Evolutionary conservation across 2,113 vertebrate species (phyloP).

Genomic region (Vireo altiloquus): DNA sequence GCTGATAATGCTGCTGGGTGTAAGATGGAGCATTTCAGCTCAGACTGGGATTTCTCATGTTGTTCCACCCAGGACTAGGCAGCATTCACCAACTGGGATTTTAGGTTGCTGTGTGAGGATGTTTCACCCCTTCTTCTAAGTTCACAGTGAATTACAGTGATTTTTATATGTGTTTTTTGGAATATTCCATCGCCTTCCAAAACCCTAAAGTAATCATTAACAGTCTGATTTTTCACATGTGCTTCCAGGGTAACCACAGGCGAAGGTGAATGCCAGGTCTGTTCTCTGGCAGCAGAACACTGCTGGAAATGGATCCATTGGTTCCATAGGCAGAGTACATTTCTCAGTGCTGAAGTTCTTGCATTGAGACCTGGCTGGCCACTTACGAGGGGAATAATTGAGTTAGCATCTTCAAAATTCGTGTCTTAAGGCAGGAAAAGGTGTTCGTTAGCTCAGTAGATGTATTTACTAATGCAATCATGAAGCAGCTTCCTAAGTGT

Average conservation of each 20-base stretch:
- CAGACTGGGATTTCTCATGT: not conserved
- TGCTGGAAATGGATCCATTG: not conserved
- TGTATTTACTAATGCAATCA: not conserved
- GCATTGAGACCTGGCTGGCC: not conserved
- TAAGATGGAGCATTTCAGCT: not conserved
- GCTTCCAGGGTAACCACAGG: not conserved
- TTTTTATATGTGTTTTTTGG: not conserved
- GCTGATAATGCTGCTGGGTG: not conserved
- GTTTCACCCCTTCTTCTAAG: not conserved
- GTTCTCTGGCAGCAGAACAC: not conserved
- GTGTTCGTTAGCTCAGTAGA: not conserved
- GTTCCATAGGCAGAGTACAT: not conserved
- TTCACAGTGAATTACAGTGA: not conserved
- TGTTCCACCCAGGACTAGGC: not conserved
- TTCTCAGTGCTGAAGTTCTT: not conserved
- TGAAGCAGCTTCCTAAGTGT: not conserved
- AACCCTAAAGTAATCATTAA: not conserved
- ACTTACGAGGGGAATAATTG: not conserved
- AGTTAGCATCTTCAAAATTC: not conserved
- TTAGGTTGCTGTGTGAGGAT: not conserved
- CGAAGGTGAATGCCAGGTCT: not conserved
- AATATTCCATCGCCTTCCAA: not conserved
- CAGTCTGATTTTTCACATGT: not conserved
- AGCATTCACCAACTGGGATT: not conserved
- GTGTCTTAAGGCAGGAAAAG: not conserved